Evolutionary conservation across 2,797 vertebrate species (phyloP), one percentile per base, ranked within the genome.

Genomic region (Varecia variegata): DNA sequence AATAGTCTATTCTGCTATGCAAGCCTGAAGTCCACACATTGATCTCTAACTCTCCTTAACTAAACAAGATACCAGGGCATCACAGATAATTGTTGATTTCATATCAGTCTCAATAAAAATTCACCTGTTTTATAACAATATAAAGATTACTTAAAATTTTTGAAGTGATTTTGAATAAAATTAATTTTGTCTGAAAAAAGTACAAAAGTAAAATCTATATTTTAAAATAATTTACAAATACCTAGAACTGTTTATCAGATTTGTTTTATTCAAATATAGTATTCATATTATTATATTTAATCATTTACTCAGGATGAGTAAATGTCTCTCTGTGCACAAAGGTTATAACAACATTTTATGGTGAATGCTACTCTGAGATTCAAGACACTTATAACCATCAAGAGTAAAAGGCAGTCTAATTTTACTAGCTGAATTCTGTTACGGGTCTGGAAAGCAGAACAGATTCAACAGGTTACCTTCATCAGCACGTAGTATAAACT

Each of bases 151-250:
- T 90, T 27, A 79, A 87, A 71, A 25, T 11, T n/a, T 88, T 67
- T 84, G n/a, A 79, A 65, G 2, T 79, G 15, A 50, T 73, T 56
- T 77, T 65, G 40, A 67, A 40, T 83, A 58, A 60, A 91, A 65
- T 12, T 58, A 50, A 5, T 32, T 65, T 84, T 7, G 1, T 73
- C 35, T 84, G 25, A 38, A 80, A 67, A 80, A 68, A 15, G 40
- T 58, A 1, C 1, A 91, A 50, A 83, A 71, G 2, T 84, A 4
- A 15, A 88, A 79, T 73, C 6, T 45, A 30, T 40, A 62, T 73
- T 58, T 54, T 60, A 80, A 80, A 91, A 45, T 82, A 88, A 84
- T 91, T 77, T 88, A 20, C 7, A 79, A 88, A 95, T 60, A n/a
- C 83, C 2, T 60, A 52, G 13, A 79, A n/a, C 12, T 71, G 45